A percentile compares a stretch with the other conserved stretches of the same genome.
These are phyloP conservation scores for Lycia hirtaria DNA, from an alignment of 2,888 invertebrate genomes.

Conservation along the genomic window DNA sequence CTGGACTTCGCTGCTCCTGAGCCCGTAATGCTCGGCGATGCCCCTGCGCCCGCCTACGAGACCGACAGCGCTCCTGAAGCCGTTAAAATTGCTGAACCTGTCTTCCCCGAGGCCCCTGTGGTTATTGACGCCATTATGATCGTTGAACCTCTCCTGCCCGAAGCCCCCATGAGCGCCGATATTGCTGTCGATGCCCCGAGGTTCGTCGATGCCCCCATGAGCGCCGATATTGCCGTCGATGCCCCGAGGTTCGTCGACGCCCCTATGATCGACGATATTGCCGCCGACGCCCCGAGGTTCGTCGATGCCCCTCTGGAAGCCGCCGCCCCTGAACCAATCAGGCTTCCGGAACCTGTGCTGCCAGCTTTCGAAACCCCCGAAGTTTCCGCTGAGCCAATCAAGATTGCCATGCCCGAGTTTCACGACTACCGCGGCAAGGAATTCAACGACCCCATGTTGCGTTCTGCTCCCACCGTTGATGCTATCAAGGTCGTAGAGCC, in stretches of 20 bases:
- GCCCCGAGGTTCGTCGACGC: constrained; percentile 20
- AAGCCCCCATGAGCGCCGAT: neutral
- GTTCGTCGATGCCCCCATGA: constrained; percentile 31
- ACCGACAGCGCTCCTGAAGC: neutral
- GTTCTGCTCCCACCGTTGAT: no score
- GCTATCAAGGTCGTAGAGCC: constrained; percentile 13
- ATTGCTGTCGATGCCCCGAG: constrained; percentile 1
- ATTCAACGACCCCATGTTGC: constrained; percentile 47
- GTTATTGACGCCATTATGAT: no score
- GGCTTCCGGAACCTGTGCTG: neutral
- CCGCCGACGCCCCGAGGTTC: constrained; percentile 15
- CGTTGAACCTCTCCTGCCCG: neutral
- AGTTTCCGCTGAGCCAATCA: neutral
- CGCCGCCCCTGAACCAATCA: constrained; percentile 3
- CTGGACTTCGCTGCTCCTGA: constrained; percentile 7
- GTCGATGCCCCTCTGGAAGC: constrained; percentile 28
- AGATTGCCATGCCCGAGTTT: constrained; percentile 19
- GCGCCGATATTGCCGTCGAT: no score
- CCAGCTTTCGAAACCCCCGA: constrained; percentile 25
- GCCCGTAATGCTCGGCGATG: neutral
- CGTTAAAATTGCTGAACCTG: neutral
- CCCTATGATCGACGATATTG: neutral
- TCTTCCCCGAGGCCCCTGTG: neutral
- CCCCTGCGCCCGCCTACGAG: neutral
- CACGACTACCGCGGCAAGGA: constrained; percentile 40